Percentiles rank a stretch among this genome's conserved stretches.
phyloP scores from a whole-genome alignment of 2,797 vertebrate genomes.

The Liasis olivaceus region DNA sequence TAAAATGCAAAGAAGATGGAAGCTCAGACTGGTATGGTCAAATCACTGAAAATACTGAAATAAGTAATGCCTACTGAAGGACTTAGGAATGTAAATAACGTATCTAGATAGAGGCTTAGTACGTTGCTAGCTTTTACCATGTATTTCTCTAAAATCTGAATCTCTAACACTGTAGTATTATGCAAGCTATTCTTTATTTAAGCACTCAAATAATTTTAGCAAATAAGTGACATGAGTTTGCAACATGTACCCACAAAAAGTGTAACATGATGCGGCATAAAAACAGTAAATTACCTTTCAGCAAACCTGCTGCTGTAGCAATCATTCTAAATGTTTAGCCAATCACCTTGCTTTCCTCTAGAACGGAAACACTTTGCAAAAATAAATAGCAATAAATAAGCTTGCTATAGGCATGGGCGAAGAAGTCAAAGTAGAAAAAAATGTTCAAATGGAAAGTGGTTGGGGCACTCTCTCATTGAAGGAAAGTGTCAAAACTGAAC shows the following conservation, averaged over 20 bases:
- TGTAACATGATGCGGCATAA: neutral
- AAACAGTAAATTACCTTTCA: neutral
- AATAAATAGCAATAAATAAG: neutral
- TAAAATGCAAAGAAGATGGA: neutral
- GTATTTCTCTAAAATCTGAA: neutral
- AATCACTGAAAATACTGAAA: neutral
- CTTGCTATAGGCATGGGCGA: neutral
- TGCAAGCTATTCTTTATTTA: neutral
- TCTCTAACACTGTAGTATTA: neutral
- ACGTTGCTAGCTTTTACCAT: neutral
- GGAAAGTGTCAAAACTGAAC: neutral
- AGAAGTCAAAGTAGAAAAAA: neutral
- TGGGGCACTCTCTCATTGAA: neutral
- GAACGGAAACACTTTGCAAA: neutral
- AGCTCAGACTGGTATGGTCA: neutral
- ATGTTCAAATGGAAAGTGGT: neutral
- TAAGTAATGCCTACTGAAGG: neutral
- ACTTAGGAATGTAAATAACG: neutral
- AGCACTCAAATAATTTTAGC: neutral
- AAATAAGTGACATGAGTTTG: neutral
- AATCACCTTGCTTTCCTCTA: neutral
- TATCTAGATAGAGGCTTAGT: neutral
- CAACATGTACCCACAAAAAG: neutral
- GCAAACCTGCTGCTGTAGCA: neutral
- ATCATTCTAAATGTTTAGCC: neutral